These are phyloP conservation scores for Crotalus helleri DNA, from an alignment of 2,113 vertebrate species.

Conservation along the genomic window DNA sequence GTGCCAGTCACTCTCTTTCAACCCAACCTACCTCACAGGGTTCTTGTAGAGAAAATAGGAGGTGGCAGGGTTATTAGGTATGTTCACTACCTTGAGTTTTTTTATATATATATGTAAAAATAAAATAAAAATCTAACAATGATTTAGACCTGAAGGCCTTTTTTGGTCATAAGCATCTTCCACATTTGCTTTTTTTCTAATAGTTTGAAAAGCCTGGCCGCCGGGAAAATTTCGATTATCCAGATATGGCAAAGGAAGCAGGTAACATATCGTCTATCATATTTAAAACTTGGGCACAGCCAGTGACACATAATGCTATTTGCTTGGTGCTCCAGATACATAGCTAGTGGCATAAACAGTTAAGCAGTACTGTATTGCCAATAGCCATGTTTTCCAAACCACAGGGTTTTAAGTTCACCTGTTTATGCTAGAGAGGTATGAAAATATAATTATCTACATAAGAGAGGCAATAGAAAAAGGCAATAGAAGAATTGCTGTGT, in stretches of 20 bases:
- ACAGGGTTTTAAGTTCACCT: background rate
- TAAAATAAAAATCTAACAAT: background rate
- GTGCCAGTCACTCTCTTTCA: too few species aligned
- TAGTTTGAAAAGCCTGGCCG: conserved; percentile 85
- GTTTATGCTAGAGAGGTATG: background rate
- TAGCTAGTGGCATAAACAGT: background rate
- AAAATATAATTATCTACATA: background rate
- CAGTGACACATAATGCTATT: background rate
- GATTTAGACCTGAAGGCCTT: background rate
- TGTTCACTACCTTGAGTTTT: background rate
- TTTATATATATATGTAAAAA: background rate
- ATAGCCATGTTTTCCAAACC: background rate
- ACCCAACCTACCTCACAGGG: too few species aligned
- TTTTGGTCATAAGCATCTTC: background rate
- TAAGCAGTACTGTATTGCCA: background rate
- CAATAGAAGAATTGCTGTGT: background rate
- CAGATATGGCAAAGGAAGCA: conserved; percentile 93
- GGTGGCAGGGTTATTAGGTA: background rate
- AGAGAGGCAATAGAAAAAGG: background rate
- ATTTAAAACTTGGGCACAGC: background rate
- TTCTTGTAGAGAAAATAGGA: background rate
- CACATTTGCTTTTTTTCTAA: conserved; percentile 14
- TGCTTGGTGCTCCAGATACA: background rate
- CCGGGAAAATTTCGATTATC: conserved; percentile 77
- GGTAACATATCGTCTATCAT: conserved; percentile 67